Conservation (phyloP, 2,113 vertebrate species). For the Myotis yumanensis region DNA sequence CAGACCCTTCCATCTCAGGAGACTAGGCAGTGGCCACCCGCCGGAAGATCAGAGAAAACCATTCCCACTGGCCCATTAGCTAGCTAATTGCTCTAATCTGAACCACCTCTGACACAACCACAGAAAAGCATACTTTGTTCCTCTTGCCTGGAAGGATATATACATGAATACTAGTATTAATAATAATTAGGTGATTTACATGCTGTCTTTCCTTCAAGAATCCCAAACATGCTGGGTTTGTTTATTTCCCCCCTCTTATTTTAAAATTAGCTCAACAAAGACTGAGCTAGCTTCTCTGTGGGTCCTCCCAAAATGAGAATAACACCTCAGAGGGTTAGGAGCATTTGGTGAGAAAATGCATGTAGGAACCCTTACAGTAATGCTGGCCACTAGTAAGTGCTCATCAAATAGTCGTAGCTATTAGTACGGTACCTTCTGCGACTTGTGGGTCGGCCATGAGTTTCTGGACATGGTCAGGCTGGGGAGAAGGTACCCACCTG, state of each 20-base stretch:
- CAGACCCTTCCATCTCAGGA: background rate
- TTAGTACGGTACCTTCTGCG: background rate
- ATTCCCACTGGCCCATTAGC: slow-evolving; percentile 42
- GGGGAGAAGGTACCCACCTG: background rate
- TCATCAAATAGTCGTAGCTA: background rate
- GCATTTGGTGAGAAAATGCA: slow-evolving; percentile 56
- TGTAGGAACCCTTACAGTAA: background rate
- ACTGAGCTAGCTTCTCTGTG: slow-evolving; percentile 50
- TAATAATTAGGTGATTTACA: slow-evolving; percentile 65
- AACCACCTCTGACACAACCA: slow-evolving; percentile 43
- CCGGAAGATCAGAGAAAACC: slow-evolving; percentile 17
- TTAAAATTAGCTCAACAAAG: slow-evolving; percentile 61
- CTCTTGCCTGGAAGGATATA: slow-evolving; percentile 47
- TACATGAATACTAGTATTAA: slow-evolving; percentile 55
- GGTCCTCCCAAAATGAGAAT: slow-evolving; percentile 52
- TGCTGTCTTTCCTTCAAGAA: slow-evolving; percentile 66
- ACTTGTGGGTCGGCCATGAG: background rate
- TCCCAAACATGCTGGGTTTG: slow-evolving; percentile 60
- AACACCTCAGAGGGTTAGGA: slow-evolving; percentile 52
- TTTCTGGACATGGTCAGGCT: background rate
- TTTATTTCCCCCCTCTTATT: slow-evolving; percentile 63
- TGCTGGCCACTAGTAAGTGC: background rate
- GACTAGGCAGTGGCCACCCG: background rate
- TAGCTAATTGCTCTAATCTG: slow-evolving; percentile 45
- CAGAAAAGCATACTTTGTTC: slow-evolving; percentile 17